Evolutionary conservation across 2,797 vertebrate genomes (phyloP), one percentile per base, ranked within the genome.

Genomic region (Apogon talboti): DNA sequence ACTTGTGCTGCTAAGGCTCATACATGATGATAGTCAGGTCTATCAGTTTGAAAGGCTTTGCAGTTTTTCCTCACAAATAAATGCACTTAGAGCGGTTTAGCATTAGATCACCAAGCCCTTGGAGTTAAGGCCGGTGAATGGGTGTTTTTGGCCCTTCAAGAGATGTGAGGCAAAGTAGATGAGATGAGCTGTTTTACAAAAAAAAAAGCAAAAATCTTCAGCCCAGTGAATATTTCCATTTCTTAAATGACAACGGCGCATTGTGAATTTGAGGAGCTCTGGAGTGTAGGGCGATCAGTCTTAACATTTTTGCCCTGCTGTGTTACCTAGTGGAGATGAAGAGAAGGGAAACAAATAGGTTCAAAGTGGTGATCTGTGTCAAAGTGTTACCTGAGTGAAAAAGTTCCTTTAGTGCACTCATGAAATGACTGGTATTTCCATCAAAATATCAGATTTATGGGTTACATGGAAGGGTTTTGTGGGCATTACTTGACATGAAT

Each of bases 1-100:
- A 90, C 92, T 92, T 88, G 85, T 88, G 52, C 24, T 74, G 76
- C 38, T 64, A 69, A 83, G 84, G 73, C 89, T 89, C 82, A 86
- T 74, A 75, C 82, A 82, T 73, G 55, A 66, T 83, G 83, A 86
- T 87, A 81, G 80, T 63, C 66, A 43, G 67, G 69, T 57, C 79
- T 81, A 81, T 88, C 84, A 67, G 71, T 76, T 74, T 88, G 81
- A 91, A 92, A 92, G 85, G 79, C 85, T 84, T 65, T 16, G 73
- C 71, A 48, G 79, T 83, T 85, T 86, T 90, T 84, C 83, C 67
- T 76, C 77, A 82, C 87, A 80, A 78, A 86, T 84, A 73, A 78
- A 64, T 48, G 72, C 87, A 87, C 88, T 89, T 54, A 76, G 74
- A 71, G 62, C 79, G 88, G 79, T 91, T 89, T 85, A 80, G 78